Percentiles rank a stretch among this genome's conserved stretches.
These are phyloP conservation scores for Torymus tubicola DNA, from an alignment of 2,888 invertebrate genomes.

Conservation along the genomic window DNA sequence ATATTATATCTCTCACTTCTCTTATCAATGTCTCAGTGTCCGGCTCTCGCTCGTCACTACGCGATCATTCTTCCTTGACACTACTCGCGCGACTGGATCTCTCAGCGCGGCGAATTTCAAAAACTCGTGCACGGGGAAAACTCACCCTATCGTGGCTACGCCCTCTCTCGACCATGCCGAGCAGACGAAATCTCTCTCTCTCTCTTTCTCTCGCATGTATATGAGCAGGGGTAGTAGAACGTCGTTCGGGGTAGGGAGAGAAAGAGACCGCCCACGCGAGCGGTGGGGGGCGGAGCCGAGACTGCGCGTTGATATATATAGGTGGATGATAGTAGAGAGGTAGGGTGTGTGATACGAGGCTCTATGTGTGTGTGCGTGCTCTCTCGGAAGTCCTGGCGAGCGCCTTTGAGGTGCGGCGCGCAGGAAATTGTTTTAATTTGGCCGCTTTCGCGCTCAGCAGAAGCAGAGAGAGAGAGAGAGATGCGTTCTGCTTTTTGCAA, in stretches of 20 bases:
- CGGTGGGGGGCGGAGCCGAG: too few relatives aligned
- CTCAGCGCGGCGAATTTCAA: conserved; percentile 31
- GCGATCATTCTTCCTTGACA: conserved; percentile 44
- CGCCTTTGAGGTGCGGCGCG: conserved; percentile 17
- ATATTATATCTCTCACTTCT: neutral
- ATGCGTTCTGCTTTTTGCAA: neutral
- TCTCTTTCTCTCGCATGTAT: too few relatives aligned
- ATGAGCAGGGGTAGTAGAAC: too few relatives aligned
- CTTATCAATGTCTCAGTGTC: too few relatives aligned
- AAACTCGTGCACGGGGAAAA: conserved; percentile 14
- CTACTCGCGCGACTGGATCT: conserved; percentile 45
- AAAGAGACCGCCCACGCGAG: too few relatives aligned
- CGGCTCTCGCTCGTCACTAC: neutral
- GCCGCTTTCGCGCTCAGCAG: neutral
- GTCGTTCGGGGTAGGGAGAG: too few relatives aligned
- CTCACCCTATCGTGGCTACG: conserved; percentile 17
- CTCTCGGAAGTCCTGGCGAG: neutral
- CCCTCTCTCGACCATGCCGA: conserved; percentile 15
- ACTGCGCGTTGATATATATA: too few relatives aligned
- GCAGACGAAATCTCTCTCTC: neutral
- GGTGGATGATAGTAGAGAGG: too few relatives aligned
- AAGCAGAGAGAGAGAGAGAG: neutral
- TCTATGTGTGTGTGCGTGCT: neutral
- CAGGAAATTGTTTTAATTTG: conserved; percentile 56
- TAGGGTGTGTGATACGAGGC: conserved; percentile 19